phyloP scores from a whole-genome alignment of 2,888 invertebrate genomes.

The Macroteleia sp. region DNA sequence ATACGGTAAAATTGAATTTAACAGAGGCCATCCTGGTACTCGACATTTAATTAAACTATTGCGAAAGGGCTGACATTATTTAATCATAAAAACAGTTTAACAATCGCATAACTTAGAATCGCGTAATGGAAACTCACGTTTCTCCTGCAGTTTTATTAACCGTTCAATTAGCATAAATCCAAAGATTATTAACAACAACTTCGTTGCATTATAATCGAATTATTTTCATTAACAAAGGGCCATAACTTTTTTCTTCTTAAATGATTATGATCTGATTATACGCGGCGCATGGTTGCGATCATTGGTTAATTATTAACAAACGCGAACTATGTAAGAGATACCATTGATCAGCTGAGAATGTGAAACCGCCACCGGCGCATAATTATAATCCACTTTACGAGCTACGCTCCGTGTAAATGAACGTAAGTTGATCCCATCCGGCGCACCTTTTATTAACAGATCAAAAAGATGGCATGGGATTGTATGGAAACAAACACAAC shows the following conservation, averaged over 20 bases:
- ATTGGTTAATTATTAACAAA: slow-evolving; percentile 29
- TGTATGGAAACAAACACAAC: too few species aligned
- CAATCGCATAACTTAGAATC: slow-evolving; percentile 3
- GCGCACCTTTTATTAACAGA: too few species aligned
- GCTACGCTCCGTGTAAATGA: too few species aligned
- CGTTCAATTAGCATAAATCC: slow-evolving; percentile 28
- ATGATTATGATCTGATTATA: slow-evolving; percentile 38
- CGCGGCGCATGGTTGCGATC: slow-evolving; percentile 23
- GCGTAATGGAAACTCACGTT: neutral
- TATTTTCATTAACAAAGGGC: slow-evolving; percentile 24
- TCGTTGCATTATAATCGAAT: slow-evolving; percentile 9
- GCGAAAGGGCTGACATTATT: neutral
- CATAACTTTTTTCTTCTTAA: slow-evolving; percentile 5
- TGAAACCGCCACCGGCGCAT: too few species aligned
- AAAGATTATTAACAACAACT: slow-evolving; percentile 19
- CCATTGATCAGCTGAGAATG: slow-evolving; percentile 40
- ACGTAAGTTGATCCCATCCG: too few species aligned
- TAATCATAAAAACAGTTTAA: slow-evolving; percentile 6
- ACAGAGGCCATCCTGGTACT: neutral
- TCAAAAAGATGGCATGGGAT: too few species aligned
- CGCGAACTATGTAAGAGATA: slow-evolving; percentile 12
- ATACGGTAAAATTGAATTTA: neutral
- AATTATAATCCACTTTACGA: too few species aligned
- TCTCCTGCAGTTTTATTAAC: slow-evolving; percentile 5
- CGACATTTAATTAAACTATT: slow-evolving; percentile 21